phyloP scores from a whole-genome alignment of 2,797 vertebrate species.

The Pteronotus mesoamericanus region DNA sequence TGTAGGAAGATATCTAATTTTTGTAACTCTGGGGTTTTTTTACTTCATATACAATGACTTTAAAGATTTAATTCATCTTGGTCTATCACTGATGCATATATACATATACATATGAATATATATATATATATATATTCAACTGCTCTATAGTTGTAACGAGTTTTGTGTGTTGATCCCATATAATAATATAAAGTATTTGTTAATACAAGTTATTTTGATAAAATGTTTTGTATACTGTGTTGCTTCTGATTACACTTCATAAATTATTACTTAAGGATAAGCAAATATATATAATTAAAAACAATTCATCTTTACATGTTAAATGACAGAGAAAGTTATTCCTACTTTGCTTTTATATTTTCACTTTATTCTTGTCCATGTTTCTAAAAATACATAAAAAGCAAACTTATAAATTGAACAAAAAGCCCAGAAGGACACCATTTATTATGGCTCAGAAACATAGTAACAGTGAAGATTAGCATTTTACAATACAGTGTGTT shows the following conservation, averaged over 20 bases:
- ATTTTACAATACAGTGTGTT: not conserved
- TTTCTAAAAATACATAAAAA: slow-evolving; percentile 15
- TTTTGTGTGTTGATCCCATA: not conserved
- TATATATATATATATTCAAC: not conserved
- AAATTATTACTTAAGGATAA: not conserved
- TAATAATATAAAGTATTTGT: not conserved
- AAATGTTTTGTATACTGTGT: not conserved
- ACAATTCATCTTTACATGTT: not conserved
- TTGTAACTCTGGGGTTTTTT: not conserved
- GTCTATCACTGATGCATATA: not conserved
- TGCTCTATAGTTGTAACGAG: not conserved
- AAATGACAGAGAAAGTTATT: not conserved
- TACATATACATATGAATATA: not conserved
- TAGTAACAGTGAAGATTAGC: not conserved
- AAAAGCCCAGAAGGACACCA: not conserved
- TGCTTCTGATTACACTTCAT: not conserved
- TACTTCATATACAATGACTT: not conserved
- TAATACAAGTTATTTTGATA: not conserved
- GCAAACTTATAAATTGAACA: not conserved
- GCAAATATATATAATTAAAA: not conserved
- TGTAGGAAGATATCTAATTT: not conserved
- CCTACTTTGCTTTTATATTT: not conserved
- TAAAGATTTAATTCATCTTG: not conserved
- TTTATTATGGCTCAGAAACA: not conserved
- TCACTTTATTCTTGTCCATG: not conserved